Evolutionary conservation across 2,888 invertebrate species (phyloP).

Genomic region (Carpatolechia fugitivella): DNA sequence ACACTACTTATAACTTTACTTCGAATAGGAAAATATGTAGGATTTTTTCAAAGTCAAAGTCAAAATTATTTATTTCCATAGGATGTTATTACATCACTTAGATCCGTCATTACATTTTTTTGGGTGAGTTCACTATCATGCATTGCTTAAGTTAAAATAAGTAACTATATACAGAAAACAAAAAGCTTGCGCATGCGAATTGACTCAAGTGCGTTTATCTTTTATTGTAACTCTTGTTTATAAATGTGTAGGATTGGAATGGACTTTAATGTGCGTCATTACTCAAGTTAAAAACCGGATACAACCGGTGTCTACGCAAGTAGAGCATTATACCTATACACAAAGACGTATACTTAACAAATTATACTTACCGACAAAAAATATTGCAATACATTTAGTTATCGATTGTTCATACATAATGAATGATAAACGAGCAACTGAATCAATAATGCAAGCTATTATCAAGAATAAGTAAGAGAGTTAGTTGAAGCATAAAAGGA

Average conservation of each 20-base stretch:
- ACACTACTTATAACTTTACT: too few species aligned
- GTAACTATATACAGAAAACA: too few species aligned
- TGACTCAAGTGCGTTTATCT: neutral
- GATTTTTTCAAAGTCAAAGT: too few species aligned
- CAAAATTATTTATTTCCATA: too few species aligned
- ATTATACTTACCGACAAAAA: neutral
- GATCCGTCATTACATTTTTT: too few species aligned
- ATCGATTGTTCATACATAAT: too few species aligned
- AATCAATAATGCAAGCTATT: slow-evolving; percentile 1
- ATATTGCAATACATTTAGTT: too few species aligned
- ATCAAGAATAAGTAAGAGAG: neutral
- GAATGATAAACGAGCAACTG: neutral
- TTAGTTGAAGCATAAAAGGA: slow-evolving; percentile 8
- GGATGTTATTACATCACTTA: too few species aligned
- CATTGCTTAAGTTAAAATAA: too few species aligned
- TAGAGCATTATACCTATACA: neutral
- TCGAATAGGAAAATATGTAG: too few species aligned
- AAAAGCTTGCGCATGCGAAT: neutral
- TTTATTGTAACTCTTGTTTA: neutral
- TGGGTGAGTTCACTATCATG: too few species aligned
- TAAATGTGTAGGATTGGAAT: neutral
- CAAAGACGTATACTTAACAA: neutral
- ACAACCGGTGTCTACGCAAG: neutral
- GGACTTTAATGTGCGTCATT: neutral
- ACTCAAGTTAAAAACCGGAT: neutral